Percentiles rank a stretch among this genome's conserved stretches.
Conservation (phyloP, 2,888 invertebrate species). For the Andrena fulva region DNA sequence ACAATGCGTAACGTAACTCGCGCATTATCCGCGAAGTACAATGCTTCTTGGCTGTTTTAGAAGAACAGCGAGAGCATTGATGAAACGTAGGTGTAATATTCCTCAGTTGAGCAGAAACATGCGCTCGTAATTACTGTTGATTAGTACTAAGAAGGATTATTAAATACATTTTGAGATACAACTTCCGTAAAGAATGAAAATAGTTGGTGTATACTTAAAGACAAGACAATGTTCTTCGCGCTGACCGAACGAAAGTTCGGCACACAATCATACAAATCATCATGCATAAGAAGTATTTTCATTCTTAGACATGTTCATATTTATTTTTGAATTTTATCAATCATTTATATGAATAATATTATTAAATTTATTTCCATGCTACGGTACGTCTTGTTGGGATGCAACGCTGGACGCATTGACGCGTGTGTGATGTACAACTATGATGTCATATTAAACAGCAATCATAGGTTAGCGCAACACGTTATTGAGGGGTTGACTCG, state of each 20-base stretch:
- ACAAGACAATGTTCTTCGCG: conserved; percentile 28
- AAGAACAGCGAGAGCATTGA: conserved; percentile 3
- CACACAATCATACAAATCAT: conserved; percentile 38
- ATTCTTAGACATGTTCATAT: conserved; percentile 66
- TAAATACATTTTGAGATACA: conserved; percentile 25
- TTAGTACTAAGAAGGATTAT: conserved; percentile 52
- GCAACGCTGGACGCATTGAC: conserved; percentile 82
- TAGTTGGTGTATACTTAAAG: conserved; percentile 51
- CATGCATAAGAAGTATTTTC: conserved; percentile 66
- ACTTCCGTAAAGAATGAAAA: conserved; percentile 67
- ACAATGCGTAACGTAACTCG: conserved; percentile 26
- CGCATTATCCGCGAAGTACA: conserved; percentile 37
- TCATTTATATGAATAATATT: conserved; percentile 76
- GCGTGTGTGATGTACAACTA: conserved; percentile 83
- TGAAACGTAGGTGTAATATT: conserved; percentile 28
- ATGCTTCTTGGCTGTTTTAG: conserved; percentile 60
- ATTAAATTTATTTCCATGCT: conserved; percentile 84
- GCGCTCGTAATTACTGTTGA: conserved; percentile 10
- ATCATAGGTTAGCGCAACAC: conserved; percentile 84
- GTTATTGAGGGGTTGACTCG: conserved; percentile 80
- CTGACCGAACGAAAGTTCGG: conserved; percentile 33
- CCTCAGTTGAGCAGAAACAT: conserved; percentile 9
- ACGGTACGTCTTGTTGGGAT: conserved; percentile 83
- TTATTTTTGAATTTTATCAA: conserved; percentile 60
- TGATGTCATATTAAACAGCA: conserved; percentile 83